Base-by-base conservation (phyloP, 1,140 invertebrate species). In the Pseudachorutes palmiensis region DNA sequence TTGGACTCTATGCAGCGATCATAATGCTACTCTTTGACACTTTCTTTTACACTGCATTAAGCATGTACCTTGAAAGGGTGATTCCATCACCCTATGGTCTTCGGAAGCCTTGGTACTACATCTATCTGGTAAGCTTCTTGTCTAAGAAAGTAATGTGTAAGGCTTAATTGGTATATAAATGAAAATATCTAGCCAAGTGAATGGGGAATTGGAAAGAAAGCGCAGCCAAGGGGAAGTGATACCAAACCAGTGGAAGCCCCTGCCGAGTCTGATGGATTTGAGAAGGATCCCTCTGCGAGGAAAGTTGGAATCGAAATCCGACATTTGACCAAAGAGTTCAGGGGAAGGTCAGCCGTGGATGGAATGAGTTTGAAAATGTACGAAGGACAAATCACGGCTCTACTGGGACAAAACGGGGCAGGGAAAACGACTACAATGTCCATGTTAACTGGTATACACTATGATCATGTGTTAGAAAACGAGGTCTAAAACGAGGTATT, bases 391-490 rank as follows among this genome's bases (percentile, higher is more conserved):
- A 69, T 72, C 55, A 72, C 70, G 2, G 67, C 51, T 16, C 49
- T 72, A 0, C 33, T 72, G 12, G 69, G 69, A 51, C 41, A 36
- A 22, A 69, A 69, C 57, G 90, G 90, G 24, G 89, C 90, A 65
- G 91, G 91, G 9, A 91, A 91, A 79, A 90, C 87, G 0, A 89
- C 88, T 63, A 84, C 86, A 71, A 87, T 94, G 86, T 85, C 86
- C 1, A 91, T 92, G 80, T 79, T 92, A 1, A 92, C 89, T 69
- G 88, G 87, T 82, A 78, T 80, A 49, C 19, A 55, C 26, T 19
- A 2, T 12, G 2, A 29, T 49, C n/a, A n/a, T n/a, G n/a, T n/a
- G n/a, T n/a, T n/a, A n/a, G n/a, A n/a, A 28, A 36, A n/a, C 14
- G 9, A 31, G 12, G 2, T 29, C 26, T 14, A 22, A 45, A 22